These are phyloP conservation scores for Drosophila melanosoma DNA, from an alignment of 2,888 invertebrate species.

Conservation along the genomic window DNA sequence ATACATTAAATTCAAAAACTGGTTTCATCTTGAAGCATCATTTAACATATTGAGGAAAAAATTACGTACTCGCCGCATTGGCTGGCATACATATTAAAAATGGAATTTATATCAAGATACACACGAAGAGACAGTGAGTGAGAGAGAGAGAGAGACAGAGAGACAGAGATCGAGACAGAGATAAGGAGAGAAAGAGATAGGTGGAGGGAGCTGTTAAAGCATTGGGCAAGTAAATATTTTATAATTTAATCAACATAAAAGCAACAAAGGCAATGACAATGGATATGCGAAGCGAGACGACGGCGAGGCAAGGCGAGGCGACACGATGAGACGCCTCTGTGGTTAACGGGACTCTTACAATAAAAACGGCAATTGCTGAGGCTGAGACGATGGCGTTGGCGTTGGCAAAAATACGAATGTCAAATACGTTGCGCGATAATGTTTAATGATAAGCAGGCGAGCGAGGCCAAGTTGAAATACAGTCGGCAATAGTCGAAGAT, in stretches of 20 bases:
- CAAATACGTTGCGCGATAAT: conserved; percentile 77
- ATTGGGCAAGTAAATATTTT: conserved; percentile 75
- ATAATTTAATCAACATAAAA: conserved; percentile 81
- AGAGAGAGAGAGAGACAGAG: neutral
- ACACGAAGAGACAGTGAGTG: neutral
- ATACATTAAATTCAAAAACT: neutral
- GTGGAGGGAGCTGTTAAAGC: conserved; percentile 23
- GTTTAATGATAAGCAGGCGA: conserved; percentile 73
- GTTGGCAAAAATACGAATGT: conserved; percentile 60
- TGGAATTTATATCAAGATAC: conserved; percentile 61
- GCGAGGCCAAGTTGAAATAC: conserved; percentile 65
- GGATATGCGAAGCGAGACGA: conserved; percentile 12
- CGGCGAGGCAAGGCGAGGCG: neutral
- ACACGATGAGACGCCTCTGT: conserved; percentile 55
- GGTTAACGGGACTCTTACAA: conserved; percentile 67
- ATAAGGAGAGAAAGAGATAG: neutral
- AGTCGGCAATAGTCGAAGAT: conserved; percentile 80
- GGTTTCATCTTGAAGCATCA: neutral
- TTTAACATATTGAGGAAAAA: conserved; percentile 36
- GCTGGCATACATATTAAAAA: conserved; percentile 56
- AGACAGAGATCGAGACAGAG: neutral
- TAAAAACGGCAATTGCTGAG: conserved; percentile 57
- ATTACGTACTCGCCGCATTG: conserved; percentile 61
- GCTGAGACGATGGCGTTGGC: conserved; percentile 26
- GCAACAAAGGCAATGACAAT: conserved; percentile 71